Conservation (phyloP, 2,888 invertebrate genomes). For the Schrankia costaestrigalis region DNA sequence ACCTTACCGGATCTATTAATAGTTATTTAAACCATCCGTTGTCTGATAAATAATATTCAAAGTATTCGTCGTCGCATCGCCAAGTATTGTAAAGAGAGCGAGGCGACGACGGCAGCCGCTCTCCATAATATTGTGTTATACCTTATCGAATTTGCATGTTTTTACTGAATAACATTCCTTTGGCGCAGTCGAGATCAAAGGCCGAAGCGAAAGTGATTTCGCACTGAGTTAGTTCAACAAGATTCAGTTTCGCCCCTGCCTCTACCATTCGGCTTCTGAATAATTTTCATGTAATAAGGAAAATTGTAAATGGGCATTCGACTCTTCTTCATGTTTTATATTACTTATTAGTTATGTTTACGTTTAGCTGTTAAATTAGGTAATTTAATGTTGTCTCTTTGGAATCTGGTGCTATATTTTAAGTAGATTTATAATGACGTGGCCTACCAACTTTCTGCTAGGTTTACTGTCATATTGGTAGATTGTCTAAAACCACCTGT, state of each 20-base stretch:
- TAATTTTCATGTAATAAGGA: conserved; percentile 76
- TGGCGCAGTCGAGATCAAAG: conserved; percentile 78
- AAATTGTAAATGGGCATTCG: conserved; percentile 73
- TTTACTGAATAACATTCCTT: conserved; percentile 81
- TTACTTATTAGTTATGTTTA: conserved; percentile 13
- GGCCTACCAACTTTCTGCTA: too few relatives aligned
- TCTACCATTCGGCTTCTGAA: conserved; percentile 66
- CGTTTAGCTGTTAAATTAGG: background rate
- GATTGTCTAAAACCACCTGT: too few relatives aligned
- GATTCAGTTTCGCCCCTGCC: conserved; percentile 69
- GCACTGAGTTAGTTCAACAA: conserved; percentile 79
- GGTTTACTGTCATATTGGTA: too few relatives aligned
- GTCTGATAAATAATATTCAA: conserved; percentile 56
- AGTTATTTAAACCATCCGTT: conserved; percentile 20
- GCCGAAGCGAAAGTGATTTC: conserved; percentile 77
- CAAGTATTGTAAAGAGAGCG: conserved; percentile 45
- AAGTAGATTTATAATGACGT: too few relatives aligned
- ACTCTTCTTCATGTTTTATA: conserved; percentile 53
- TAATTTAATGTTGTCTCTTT: too few relatives aligned
- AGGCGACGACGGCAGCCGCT: conserved; percentile 52
- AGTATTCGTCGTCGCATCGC: conserved; percentile 45
- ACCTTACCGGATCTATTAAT: too few relatives aligned
- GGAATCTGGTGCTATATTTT: too few relatives aligned
- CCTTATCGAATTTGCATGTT: conserved; percentile 81
- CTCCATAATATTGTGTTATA: conserved; percentile 78